Conservation (phyloP, 1,140 invertebrate genomes). For the Drosophila carrolli region DNA sequence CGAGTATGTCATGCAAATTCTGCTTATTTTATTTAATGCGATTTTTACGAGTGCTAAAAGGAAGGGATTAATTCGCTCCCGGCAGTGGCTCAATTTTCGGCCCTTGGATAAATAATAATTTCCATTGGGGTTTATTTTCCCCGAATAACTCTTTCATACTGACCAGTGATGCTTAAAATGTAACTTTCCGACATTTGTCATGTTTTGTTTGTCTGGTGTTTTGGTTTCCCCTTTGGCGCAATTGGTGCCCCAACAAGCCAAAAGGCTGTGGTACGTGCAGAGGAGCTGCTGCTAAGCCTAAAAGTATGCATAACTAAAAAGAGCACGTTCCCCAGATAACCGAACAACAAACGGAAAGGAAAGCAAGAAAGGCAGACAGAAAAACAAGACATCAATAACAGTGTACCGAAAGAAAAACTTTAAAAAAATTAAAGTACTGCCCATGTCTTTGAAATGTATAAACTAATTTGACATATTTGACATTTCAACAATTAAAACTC, state of each 20-base stretch:
- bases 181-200: constrained; percentile 65
- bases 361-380: constrained; percentile 23
- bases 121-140: constrained; percentile 7
- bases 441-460: too few species aligned
- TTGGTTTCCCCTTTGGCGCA: constrained; percentile 41
- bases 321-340: constrained; percentile 78
- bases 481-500: too few species aligned
- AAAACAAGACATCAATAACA: constrained; percentile 68
- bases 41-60: constrained; percentile 64
- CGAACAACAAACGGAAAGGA: constrained; percentile 54
- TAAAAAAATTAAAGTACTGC: too few species aligned
- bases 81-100: constrained; percentile 59
- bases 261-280: constrained; percentile 58
- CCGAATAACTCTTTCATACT: constrained; percentile 14
- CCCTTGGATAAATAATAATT: constrained; percentile 40
- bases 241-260: constrained; percentile 55
- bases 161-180: constrained; percentile 44
- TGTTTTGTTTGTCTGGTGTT: constrained; percentile 61
- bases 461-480: too few species aligned
- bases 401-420: constrained; percentile 3
- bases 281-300: constrained; percentile 56
- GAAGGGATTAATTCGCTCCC: constrained; percentile 40
- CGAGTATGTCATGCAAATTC: constrained; percentile 72
- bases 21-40: constrained; percentile 70
- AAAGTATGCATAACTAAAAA: constrained; percentile 80